phyloP scores from a whole-genome alignment of 2,797 vertebrate genomes.

The Characodon lateralis region DNA sequence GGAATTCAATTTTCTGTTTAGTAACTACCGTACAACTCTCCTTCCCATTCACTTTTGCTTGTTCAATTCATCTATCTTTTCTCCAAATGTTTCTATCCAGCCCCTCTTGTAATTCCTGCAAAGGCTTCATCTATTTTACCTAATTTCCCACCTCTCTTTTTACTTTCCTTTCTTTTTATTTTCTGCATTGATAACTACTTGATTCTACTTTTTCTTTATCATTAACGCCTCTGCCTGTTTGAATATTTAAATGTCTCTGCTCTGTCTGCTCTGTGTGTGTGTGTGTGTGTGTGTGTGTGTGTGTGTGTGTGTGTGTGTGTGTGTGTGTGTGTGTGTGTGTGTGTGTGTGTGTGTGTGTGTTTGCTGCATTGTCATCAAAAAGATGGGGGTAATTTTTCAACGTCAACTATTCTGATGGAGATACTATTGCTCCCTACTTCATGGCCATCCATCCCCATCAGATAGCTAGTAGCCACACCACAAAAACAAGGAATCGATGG shows the following conservation, averaged over 20 bases:
- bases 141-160: constrained; percentile 59
- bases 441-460: constrained; percentile 84
- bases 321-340: constrained; percentile 33
- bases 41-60: background rate
- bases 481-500: constrained; percentile 56
- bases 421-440: constrained; percentile 76
- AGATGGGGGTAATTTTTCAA: constrained; percentile 81
- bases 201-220: constrained; percentile 85
- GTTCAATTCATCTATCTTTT: constrained; percentile 18
- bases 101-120: constrained; percentile 27
- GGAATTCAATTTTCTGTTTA: background rate
- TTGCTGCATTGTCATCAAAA: constrained; percentile 77
- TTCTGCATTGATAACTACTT: constrained; percentile 86
- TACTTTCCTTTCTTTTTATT: constrained; percentile 80
- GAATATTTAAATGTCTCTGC: constrained; percentile 84
- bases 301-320: constrained; percentile 25
- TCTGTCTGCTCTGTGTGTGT: constrained; percentile 37
- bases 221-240: constrained; percentile 80
- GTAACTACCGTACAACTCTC: background rate
- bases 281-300: constrained; percentile 34
- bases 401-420: constrained; percentile 81
- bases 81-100: constrained; percentile 28
- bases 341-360: constrained; percentile 38
- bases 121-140: constrained; percentile 42
- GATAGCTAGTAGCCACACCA: constrained; percentile 80